Base-by-base conservation (phyloP, 2,888 invertebrate genomes). In the Ferdinandea cuprea region DNA sequence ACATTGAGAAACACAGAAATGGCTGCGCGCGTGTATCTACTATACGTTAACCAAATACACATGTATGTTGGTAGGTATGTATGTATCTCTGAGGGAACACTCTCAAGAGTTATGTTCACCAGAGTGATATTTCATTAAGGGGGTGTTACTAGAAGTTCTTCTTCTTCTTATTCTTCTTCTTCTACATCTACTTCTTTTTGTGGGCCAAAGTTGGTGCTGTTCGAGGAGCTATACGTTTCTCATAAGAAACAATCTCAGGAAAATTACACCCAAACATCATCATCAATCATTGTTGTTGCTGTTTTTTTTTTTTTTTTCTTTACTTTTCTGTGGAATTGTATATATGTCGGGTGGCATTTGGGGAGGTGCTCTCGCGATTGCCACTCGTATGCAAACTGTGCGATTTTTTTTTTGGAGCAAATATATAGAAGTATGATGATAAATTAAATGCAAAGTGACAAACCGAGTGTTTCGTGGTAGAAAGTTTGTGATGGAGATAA, bases 71-170 rank as follows among this genome's bases (percentile, higher is more conserved):
- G n/a, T n/a, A n/a, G n/a, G n/a, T n/a, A 13, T 40, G 13, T 40
- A 40, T 13, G 6, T 40, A 71, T 56, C 50, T 56, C 44, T 61
- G 48, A 17, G 44, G 37, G 69, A 65, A 71, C 56, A 44, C 59
- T 76, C 61, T 65, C 37, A 76, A 76, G 76, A 81, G 80, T 81
- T 81, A 81, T 81, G 80, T 59, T 81, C 59, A 54, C 71, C 48
- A 61, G 77, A 81, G 81, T 81, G 81, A 81, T 81, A 81, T 77
- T 81, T 81, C 81, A 81, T 81, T 81, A 77, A 77, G 77, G 81
- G 81, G 81, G 81, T 81, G 81, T 81, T 71, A 42, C 77, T 77
- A 76, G 77, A 66, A 54, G 66, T 59, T 61, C 42, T 28, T 63
- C 19, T 30, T 46, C 21, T 11, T 11, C 17, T 46, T 46, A 1